Evolutionary conservation across 2,888 invertebrate species (phyloP).

Genomic region (Automeris io): DNA sequence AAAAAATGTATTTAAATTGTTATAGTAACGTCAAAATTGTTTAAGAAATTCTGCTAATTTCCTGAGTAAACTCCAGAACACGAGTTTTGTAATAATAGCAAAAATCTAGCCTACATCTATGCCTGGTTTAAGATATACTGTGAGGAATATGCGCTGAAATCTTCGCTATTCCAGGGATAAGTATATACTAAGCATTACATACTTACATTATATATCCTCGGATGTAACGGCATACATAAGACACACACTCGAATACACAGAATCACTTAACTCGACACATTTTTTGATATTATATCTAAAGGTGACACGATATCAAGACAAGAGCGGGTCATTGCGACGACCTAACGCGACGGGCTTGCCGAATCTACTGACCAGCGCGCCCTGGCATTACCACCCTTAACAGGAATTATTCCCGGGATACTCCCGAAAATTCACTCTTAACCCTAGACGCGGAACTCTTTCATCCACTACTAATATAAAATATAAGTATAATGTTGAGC

Average conservation of each 20-base stretch:
- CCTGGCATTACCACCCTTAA: neutral
- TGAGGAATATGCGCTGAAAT: constrained; percentile 2
- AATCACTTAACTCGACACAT: constrained; percentile 8
- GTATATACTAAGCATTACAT: neutral
- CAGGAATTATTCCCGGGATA: neutral
- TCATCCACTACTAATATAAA: too few relatives aligned
- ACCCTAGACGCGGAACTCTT: too few relatives aligned
- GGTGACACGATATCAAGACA: constrained; percentile 29
- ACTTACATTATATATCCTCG: constrained; percentile 3
- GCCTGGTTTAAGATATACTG: constrained; percentile 6
- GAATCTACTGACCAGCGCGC: constrained; percentile 52
- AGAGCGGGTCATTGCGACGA: constrained; percentile 24
- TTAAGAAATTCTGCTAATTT: too few relatives aligned
- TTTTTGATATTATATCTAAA: neutral
- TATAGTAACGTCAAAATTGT: too few relatives aligned
- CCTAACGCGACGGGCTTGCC: constrained; percentile 47
- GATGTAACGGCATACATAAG: neutral
- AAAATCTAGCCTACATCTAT: constrained; percentile 3
- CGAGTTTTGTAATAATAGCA: neutral
- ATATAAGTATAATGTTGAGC: too few relatives aligned
- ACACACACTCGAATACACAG: constrained; percentile 5
- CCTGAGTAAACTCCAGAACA: too few relatives aligned
- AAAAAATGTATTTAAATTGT: too few relatives aligned
- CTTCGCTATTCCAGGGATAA: constrained; percentile 1
- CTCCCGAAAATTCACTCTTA: too few relatives aligned